Conservation (phyloP, 2,888 invertebrate species). For the Zeuzera pyrina region DNA sequence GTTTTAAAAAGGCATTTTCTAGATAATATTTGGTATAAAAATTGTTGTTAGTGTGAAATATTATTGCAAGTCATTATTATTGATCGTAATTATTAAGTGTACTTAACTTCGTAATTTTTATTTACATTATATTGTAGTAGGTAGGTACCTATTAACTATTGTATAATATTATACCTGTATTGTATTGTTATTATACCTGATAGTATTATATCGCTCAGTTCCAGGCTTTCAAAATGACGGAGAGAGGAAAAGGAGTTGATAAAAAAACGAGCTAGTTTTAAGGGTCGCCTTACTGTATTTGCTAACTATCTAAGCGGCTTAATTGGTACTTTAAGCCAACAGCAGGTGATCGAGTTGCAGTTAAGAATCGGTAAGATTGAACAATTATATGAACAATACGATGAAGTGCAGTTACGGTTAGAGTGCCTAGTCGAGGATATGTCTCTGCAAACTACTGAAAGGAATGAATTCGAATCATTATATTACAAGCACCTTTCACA, state of each 20-base stretch:
- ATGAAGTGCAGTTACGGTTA: constrained; percentile 15
- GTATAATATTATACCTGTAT: too few relatives aligned
- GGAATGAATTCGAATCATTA: not conserved
- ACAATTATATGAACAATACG: constrained; percentile 13
- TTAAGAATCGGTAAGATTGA: constrained; percentile 13
- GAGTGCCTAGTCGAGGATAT: constrained; percentile 13
- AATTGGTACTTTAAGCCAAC: constrained; percentile 1
- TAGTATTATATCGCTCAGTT: too few relatives aligned
- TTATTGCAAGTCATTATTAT: too few relatives aligned
- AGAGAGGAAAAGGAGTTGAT: constrained; percentile 8
- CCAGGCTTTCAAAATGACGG: not conserved
- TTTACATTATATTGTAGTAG: too few relatives aligned
- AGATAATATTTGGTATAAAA: too few relatives aligned
- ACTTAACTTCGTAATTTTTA: too few relatives aligned
- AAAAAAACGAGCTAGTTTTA: constrained; percentile 8
- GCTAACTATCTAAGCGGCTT: constrained; percentile 6
- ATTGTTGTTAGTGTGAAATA: too few relatives aligned
- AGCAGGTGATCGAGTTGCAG: constrained; percentile 12
- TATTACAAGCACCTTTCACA: too few relatives aligned
- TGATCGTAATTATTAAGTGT: too few relatives aligned
- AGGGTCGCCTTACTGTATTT: constrained; percentile 9
- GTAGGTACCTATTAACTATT: too few relatives aligned
- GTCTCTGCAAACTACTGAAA: constrained; percentile 5
- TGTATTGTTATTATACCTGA: too few relatives aligned
- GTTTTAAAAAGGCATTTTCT: too few relatives aligned